Evolutionary conservation across 2,888 invertebrate species (phyloP).

Genomic region (Pocota personata): DNA sequence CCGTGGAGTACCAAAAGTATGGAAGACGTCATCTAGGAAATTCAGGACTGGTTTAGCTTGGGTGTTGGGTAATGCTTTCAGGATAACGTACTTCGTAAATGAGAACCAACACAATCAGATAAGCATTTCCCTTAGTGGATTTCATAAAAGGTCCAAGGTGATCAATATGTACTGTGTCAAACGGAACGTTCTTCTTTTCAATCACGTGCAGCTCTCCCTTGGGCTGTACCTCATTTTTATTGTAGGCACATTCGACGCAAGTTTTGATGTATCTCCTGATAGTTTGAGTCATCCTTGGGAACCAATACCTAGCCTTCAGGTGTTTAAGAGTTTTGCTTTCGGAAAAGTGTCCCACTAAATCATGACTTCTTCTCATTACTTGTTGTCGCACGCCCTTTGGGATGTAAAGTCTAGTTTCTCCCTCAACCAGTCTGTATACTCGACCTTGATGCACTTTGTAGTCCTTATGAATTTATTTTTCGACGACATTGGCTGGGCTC

Average conservation of each 20-base stretch:
- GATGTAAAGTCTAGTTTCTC: too few relatives aligned
- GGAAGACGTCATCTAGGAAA: not conserved
- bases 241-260: conserved; percentile 33
- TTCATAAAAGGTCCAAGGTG: conserved; percentile 19
- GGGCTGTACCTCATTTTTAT: conserved; percentile 28
- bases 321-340: too few relatives aligned
- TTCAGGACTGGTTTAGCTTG: conserved; percentile 26
- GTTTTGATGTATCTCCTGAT: too few relatives aligned
- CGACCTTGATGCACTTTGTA: too few relatives aligned
- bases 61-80: conserved; percentile 8
- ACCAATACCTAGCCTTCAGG: too few relatives aligned
- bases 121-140: conserved; percentile 37
- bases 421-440: too few relatives aligned
- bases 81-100: conserved; percentile 8
- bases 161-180: conserved; percentile 22
- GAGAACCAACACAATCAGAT: conserved; percentile 10
- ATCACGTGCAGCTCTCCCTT: conserved; percentile 23
- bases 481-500: too few relatives aligned
- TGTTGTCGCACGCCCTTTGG: too few relatives aligned
- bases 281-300: too few relatives aligned
- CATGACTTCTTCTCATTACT: too few relatives aligned
- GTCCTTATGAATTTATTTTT: too few relatives aligned
- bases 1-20: conserved; percentile 22
- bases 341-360: too few relatives aligned
- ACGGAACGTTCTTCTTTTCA: conserved; percentile 13